A percentile compares a stretch with the other conserved stretches of the same genome.
These are phyloP conservation scores for Cyprinodon variegatus DNA, from an alignment of 2,113 vertebrate genomes.

Conservation along the genomic window DNA sequence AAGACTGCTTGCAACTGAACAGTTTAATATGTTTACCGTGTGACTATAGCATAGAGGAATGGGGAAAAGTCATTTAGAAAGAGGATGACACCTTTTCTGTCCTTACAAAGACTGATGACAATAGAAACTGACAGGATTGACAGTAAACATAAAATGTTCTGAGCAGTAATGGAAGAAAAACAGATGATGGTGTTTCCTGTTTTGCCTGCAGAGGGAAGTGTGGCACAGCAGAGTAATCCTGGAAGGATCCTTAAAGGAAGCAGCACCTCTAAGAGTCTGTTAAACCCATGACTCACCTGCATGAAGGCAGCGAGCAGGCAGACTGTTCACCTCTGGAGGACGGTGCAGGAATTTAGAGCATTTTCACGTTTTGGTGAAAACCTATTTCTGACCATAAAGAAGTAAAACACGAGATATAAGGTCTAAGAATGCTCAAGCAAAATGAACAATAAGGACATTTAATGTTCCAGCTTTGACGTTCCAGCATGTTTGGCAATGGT, in stretches of 20 bases:
- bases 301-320: constrained; percentile 15
- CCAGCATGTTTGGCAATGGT: too few species aligned
- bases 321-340: constrained; percentile 39
- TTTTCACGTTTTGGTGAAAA: constrained; percentile 4
- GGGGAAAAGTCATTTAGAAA: background rate
- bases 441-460: too few species aligned
- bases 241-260: background rate
- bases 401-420: too few species aligned
- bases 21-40: constrained; percentile 20
- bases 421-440: too few species aligned
- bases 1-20: constrained; percentile 1
- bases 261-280: constrained; percentile 21
- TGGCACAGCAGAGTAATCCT: constrained; percentile 46
- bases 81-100: background rate
- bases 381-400: too few species aligned
- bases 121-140: constrained; percentile 1
- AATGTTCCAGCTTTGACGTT: too few species aligned
- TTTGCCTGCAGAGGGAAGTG: constrained; percentile 65
- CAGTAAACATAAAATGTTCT: constrained; percentile 3
- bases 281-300: background rate
- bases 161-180: constrained; percentile 14
- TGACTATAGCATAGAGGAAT: constrained; percentile 15
- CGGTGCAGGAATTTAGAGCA: constrained; percentile 34
- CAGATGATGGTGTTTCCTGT: constrained; percentile 31
- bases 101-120: background rate